Evolutionary conservation across 2,888 invertebrate genomes (phyloP).

Genomic region (Galeruca laticollis): DNA sequence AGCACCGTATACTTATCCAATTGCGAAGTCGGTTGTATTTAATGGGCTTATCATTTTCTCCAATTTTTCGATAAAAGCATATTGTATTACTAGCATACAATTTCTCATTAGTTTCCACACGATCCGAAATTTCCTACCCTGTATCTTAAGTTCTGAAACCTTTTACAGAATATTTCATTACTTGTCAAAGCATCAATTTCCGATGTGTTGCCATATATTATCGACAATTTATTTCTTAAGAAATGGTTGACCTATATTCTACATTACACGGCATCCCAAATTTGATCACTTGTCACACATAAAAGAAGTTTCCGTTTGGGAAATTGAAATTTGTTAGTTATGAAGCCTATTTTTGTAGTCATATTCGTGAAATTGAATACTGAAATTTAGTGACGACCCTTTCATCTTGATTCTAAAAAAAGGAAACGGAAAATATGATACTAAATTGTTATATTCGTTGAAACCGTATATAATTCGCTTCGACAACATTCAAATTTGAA

Average conservation of each 20-base stretch:
- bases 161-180: not conserved
- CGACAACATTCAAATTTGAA: too few species aligned
- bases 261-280: not conserved
- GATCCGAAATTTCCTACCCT: not conserved
- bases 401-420: not conserved
- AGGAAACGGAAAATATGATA: too few species aligned
- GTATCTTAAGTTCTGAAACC: not conserved
- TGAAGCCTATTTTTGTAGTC: not conserved
- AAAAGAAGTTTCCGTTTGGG: conserved; percentile 4
- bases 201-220: not conserved
- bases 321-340: conserved; percentile 16
- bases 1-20: too few species aligned
- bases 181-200: conserved; percentile 1
- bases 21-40: too few species aligned
- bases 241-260: conserved; percentile 6
- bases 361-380: not conserved
- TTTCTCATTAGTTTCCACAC: too few species aligned
- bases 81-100: too few species aligned
- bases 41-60: too few species aligned
- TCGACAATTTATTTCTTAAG: not conserved
- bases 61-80: too few species aligned
- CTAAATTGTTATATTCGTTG: too few species aligned
- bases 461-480: too few species aligned
- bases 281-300: conserved; percentile 7
- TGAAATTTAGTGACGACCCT: not conserved